These are phyloP conservation scores for Ophion ventricosus DNA, from an alignment of 2,888 invertebrate species.

Conservation along the genomic window DNA sequence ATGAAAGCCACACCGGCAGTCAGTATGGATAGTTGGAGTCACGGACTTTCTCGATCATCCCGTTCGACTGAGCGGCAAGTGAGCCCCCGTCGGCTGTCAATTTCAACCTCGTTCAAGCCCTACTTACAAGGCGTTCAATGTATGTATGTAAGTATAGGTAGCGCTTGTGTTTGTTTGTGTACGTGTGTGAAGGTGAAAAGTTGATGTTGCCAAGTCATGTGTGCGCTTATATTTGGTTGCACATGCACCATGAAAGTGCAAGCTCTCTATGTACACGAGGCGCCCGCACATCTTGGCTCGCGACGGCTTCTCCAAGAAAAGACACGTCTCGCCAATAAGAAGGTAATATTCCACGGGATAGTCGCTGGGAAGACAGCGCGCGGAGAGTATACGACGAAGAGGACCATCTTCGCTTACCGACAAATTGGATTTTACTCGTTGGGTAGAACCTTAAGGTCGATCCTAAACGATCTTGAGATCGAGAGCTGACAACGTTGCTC, in stretches of 20 bases:
- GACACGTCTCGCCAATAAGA: constrained; percentile 66
- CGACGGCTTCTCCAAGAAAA: constrained; percentile 19
- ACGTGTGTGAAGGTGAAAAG: constrained; percentile 15
- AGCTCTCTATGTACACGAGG: constrained; percentile 11
- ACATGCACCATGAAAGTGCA: not conserved
- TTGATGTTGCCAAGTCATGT: constrained; percentile 18
- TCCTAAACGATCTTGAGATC: constrained; percentile 56
- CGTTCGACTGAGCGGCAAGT: constrained; percentile 42
- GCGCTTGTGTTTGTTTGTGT: not conserved
- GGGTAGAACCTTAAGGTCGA: constrained; percentile 57
- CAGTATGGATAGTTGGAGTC: constrained; percentile 20
- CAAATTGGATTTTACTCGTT: constrained; percentile 65
- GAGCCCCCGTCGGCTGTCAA: constrained; percentile 48
- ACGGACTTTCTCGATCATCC: constrained; percentile 50
- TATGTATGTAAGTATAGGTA: not conserved
- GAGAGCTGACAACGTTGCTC: constrained; percentile 48
- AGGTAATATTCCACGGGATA: constrained; percentile 59
- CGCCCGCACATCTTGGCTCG: constrained; percentile 28
- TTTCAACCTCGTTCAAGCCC: constrained; percentile 51
- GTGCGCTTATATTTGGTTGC: not conserved
- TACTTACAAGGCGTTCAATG: constrained; percentile 7
- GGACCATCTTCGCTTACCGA: constrained; percentile 44
- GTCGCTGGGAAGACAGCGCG: constrained; percentile 29
- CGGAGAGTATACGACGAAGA: constrained; percentile 47
- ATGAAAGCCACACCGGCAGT: constrained; percentile 29